Evolutionary conservation across 2,888 invertebrate genomes (phyloP), one percentile per base, ranked within the genome.

Genomic region (Diaprepes abbreviatus): DNA sequence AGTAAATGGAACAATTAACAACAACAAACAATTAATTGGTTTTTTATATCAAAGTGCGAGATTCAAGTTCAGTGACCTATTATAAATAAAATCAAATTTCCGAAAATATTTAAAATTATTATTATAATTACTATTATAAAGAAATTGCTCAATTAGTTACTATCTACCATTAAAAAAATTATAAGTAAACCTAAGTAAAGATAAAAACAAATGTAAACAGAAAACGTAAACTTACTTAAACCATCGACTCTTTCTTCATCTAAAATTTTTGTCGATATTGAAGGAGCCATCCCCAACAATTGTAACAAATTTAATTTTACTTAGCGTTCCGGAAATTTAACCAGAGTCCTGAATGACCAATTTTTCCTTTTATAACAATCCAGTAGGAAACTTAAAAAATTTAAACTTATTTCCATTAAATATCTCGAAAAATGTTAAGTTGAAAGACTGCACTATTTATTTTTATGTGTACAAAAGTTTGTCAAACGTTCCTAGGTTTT

Each of bases 261-360:
- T 21, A 67, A 45, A 33, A 66, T 40, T 7, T 28, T 19, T 21
- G 24, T 62, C 17, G 54, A 33, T 24, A 67, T 28, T 9, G 67
- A 67, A 21, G 67, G 67, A 3, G 67, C 67, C 67, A 67, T 67
- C 10, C 16, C 9, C 0, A 60, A 21, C 19, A 31, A 58, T 33
- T 14, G 10, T 17, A 21, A 28, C 28, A 24, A n/a, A 38, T n/a
- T n/a, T n/a, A n/a, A n/a, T n/a, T n/a, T n/a, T n/a, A 19, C 16
- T 21, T 36, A 36, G 14, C 21, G 36, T 38, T 57, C 10, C 3
- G 40, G 40, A 36, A 36, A 38, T 38, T 28, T 55, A 17, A 36
- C 33, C 19, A 55, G 28, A 28, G 45, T 45, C 45, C 45, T 3
- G 17, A 19, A 55, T 3, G 57, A 40, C 57, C 40, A 57, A n/a